Evolutionary conservation across 2,797 vertebrate genomes (phyloP).

Genomic region (Buphagus erythrorhynchus): DNA sequence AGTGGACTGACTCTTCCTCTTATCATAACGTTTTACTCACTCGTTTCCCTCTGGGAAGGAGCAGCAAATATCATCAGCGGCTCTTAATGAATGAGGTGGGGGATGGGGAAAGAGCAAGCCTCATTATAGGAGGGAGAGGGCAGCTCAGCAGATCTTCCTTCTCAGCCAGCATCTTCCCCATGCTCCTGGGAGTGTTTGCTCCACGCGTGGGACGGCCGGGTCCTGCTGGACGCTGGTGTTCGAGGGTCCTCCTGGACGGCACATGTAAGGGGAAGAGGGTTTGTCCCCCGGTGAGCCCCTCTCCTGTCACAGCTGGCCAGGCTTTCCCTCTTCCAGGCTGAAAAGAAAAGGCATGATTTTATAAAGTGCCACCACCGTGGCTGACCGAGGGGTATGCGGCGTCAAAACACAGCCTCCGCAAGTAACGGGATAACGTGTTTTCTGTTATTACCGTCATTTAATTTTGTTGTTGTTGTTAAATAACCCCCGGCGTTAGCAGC

Average conservation of each 20-base stretch:
- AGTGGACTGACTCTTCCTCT: background rate
- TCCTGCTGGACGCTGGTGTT: background rate
- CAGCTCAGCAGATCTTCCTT: background rate
- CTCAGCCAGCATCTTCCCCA: background rate
- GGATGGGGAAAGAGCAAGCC: background rate
- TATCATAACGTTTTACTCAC: background rate
- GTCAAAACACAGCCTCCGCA: background rate
- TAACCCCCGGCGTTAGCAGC: background rate
- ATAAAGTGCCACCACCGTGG: background rate
- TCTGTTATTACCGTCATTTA: background rate
- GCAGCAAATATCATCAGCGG: background rate
- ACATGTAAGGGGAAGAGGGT: background rate
- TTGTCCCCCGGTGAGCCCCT: accelerated
- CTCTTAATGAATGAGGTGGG: background rate
- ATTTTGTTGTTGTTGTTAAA: background rate
- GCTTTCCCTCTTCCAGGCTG: background rate
- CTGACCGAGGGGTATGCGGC: background rate
- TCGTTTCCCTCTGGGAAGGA: background rate
- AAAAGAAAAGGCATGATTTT: background rate
- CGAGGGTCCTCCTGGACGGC: background rate
- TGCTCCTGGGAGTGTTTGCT: background rate
- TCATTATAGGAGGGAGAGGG: background rate
- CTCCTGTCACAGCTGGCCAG: background rate
- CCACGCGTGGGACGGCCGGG: background rate
- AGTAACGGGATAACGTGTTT: background rate